Percentiles rank a stretch among this genome's conserved stretches.
Conservation (phyloP, 1,140 invertebrate species). For the honey bee (Apis mellifera) region Amel_HAv3.1 CM009934.2:2579501-2580000, state of each 20-base stretch:
- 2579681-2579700: background rate
- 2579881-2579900: too few relatives aligned
- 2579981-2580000: too few relatives aligned
- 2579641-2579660: background rate
- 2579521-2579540: constrained; percentile 12
- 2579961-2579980: too few relatives aligned
- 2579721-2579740: background rate
- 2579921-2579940: too few relatives aligned
- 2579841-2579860: too few relatives aligned
- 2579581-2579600: background rate
- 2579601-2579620: background rate
- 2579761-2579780: background rate
- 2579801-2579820: too few relatives aligned
- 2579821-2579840: too few relatives aligned
- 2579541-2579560: background rate
- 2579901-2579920: too few relatives aligned
- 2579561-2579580: background rate
- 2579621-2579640: background rate
- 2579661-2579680: background rate
- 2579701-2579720: background rate
- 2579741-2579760: background rate
- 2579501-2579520: constrained; percentile 4
- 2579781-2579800: background rate
- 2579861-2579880: too few relatives aligned
- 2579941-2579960: too few relatives aligned